Base-by-base conservation (phyloP, 2,113 vertebrate species). In the Geothlypis trichas region DNA sequence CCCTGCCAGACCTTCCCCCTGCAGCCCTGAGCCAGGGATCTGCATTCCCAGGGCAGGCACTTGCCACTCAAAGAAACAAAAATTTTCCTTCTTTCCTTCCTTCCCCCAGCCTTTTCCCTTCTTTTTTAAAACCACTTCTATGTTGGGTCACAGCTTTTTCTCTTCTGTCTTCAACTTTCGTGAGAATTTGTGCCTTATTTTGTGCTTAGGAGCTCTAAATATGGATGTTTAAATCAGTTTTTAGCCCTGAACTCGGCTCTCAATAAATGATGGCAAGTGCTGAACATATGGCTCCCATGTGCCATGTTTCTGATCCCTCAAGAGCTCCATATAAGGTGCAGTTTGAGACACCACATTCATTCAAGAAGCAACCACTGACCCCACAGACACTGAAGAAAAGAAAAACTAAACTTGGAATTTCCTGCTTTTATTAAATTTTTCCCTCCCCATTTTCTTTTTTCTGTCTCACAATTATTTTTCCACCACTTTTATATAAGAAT, bases 241-340 rank as follows among this genome's bases (percentile, higher is more conserved):
- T 89, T 54, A 87, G 74, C 74, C 69, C 65, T 74, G 90, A 90
- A 66, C 74, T 93, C 77, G 22, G 46, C 42, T 85, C 92, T 88
- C 92, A 86, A 80, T 54, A 88, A 90, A 62, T 27, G 82, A 90
- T 80, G 85, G 79, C 63, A 90, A 90, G 84, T 3, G 3, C 76
- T 84, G 86, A 94, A 92, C 89, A 91, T 87, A 87, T 72, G 84
- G 91, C 93, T 95, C 84, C 93, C 84, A 80, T 22, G 87, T 90
- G 89, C 93, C 77, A 59, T 52, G 72, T 23, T 80, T 37, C 85
- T 86, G 87, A 59, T 93, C 82, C 87, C 72, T 51, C 55, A 58
- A 47, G 78, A 94, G 78, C 55, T 91, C 90, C 88, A 55, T 46
- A 41, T 49, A 90, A 96, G 83, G 79, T 90, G 90, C 14, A 84